A percentile compares a stretch with the other conserved stretches of the same genome.
phyloP scores from a whole-genome alignment of 2,113 vertebrate species.

The Gallinago media region DNA sequence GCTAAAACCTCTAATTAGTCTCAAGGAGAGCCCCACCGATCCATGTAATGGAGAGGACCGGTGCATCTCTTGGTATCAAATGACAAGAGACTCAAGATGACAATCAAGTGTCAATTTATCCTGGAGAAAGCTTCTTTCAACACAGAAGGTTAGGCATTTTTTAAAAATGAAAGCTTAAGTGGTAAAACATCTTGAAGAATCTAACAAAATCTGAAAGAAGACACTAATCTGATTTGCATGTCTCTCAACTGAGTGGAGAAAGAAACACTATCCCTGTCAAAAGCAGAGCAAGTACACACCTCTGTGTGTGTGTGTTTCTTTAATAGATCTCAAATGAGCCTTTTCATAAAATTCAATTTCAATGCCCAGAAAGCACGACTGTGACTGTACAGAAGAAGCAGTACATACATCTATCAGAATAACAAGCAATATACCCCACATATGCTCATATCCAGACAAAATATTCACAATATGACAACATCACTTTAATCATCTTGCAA shows the following conservation, averaged over 20 bases:
- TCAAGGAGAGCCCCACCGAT: not conserved
- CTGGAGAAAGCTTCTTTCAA: not conserved
- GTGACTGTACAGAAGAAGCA: not conserved
- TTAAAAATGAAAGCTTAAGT: not conserved
- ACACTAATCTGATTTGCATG: not conserved
- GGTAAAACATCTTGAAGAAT: not conserved
- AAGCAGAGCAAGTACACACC: not conserved
- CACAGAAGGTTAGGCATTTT: not conserved
- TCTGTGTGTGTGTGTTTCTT: not conserved
- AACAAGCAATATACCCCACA: not conserved
- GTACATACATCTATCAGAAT: not conserved
- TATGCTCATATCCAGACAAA: not conserved
- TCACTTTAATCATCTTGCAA: not conserved
- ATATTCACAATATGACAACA: conserved; percentile 17
- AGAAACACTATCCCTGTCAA: not conserved
- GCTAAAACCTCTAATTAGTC: not conserved
- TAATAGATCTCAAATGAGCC: not conserved
- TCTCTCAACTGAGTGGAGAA: not conserved
- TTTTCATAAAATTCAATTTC: not conserved
- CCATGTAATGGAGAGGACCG: not conserved
- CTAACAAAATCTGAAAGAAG: not conserved
- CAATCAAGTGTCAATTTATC: not conserved
- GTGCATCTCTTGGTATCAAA: not conserved
- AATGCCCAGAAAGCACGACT: not conserved
- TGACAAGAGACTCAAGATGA: not conserved